phyloP scores from a whole-genome alignment of 2,888 invertebrate species.

The Plagiodera versicolora region DNA sequence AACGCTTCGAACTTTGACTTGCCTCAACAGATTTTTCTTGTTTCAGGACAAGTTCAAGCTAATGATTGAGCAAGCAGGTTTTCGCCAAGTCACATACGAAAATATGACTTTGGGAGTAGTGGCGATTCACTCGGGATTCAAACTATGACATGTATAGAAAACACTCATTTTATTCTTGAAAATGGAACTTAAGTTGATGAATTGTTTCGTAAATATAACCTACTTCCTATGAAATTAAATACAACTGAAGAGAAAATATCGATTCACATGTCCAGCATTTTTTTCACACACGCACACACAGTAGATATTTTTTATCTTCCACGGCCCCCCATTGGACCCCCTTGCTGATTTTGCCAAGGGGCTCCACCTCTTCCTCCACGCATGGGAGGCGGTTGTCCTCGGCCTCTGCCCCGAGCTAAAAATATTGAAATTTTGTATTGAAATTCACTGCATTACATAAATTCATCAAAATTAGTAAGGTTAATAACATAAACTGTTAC shows the following conservation, averaged over 20 bases:
- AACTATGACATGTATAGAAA: slow-evolving; percentile 61
- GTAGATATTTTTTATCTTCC: slow-evolving; percentile 33
- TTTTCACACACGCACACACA: no score
- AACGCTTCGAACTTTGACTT: not conserved
- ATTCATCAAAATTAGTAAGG: not conserved
- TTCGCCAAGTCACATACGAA: slow-evolving; percentile 82
- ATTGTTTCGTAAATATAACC: no score
- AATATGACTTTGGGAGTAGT: slow-evolving; percentile 90
- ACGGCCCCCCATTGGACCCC: slow-evolving; percentile 23
- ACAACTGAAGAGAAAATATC: no score
- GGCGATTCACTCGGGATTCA: slow-evolving; percentile 95
- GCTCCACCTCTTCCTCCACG: slow-evolving; percentile 62
- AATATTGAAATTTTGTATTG: not conserved
- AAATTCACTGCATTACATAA: not conserved
- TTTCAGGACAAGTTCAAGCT: slow-evolving; percentile 78
- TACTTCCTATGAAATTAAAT: no score
- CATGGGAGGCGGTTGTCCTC: slow-evolving; percentile 53
- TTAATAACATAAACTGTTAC: no score
- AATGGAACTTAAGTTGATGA: no score
- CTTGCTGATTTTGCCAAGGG: slow-evolving; percentile 43
- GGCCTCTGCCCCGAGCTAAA: slow-evolving; percentile 62
- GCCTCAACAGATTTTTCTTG: slow-evolving; percentile 5
- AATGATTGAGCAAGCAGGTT: slow-evolving; percentile 91
- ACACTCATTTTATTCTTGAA: not conserved
- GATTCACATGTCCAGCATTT: no score